Evolutionary conservation across 2,888 invertebrate genomes (phyloP), one percentile per base, ranked within the genome.

Genomic region (Pollenia amentaria): DNA sequence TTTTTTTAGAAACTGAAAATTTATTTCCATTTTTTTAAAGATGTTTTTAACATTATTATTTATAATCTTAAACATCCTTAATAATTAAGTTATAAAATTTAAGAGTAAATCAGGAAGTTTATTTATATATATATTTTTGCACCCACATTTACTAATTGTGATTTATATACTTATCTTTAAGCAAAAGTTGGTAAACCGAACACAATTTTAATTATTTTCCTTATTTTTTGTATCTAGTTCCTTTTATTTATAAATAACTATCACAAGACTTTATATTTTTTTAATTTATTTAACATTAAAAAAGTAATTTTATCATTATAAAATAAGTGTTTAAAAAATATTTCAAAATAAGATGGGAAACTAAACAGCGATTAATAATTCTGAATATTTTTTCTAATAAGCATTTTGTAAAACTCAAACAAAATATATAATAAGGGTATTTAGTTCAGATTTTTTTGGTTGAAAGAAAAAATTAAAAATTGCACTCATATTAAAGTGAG

Each of bases 71-170:
- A 69, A 44, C 60, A 53, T 1, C 46, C 11, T 18, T 72, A 14
- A 18, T 62, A 2, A 21, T n/a, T 29, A 60, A 40, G 46, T 42
- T 55, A 10, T 16, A 46, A 44, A 38, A 46, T 44, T 55, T 18
- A 48, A 46, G 16, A 29, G 16, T 14, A 53, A 46, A 40, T 83
- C 55, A 55, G 62, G 53, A 82, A 44, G 38, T 21, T 44, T 53
- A 53, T 21, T 44, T 53, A 48, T 44, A 7, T 11, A 11, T 53
- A 16, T 40, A 51, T 18, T 72, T 72, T 77, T 42, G 70, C 64
- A 70, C 46, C 55, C 64, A 57, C 38, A 46, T 57, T 48, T 42
- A 38, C 46, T 18, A 57, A 29, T 72, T 78, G 72, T 84, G 83
- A 84, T 83, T 72, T 80, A 18, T 55, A 44, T 18, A 48, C 29